Conservation (phyloP, 2,797 vertebrate genomes). For the Myotis findleyi region DNA sequence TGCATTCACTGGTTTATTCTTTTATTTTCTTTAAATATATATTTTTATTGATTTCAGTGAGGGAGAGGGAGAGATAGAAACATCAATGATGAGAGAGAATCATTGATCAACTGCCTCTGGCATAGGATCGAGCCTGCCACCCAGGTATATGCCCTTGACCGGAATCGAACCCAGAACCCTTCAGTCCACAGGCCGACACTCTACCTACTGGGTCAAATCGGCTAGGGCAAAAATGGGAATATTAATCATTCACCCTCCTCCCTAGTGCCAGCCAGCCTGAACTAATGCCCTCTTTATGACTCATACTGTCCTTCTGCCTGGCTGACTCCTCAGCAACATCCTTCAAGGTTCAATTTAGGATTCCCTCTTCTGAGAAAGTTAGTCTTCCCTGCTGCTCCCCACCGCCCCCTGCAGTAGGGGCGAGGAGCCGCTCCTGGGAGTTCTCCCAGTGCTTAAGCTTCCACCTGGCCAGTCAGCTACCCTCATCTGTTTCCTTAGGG, state of each 20-base stretch:
- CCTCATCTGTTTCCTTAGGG: background rate
- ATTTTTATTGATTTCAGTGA: background rate
- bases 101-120: background rate
- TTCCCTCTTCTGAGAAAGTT: background rate
- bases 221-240: background rate
- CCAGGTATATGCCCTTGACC: too few relatives aligned
- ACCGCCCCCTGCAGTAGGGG: background rate
- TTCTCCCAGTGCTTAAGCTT: background rate
- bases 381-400: background rate
- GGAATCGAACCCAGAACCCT: background rate
- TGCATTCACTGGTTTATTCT: too few relatives aligned
- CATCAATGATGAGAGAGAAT: background rate
- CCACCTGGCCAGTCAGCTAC: background rate
- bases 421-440: background rate
- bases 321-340: background rate
- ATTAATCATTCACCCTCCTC: background rate
- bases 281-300: background rate
- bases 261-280: background rate
- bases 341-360: background rate
- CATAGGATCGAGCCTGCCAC: background rate
- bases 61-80: background rate
- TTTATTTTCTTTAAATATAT: background rate
- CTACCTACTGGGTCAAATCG: background rate
- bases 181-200: background rate
- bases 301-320: background rate